Base-by-base conservation (phyloP, 2,113 vertebrate genomes). In the Ciconia maguari region DNA sequence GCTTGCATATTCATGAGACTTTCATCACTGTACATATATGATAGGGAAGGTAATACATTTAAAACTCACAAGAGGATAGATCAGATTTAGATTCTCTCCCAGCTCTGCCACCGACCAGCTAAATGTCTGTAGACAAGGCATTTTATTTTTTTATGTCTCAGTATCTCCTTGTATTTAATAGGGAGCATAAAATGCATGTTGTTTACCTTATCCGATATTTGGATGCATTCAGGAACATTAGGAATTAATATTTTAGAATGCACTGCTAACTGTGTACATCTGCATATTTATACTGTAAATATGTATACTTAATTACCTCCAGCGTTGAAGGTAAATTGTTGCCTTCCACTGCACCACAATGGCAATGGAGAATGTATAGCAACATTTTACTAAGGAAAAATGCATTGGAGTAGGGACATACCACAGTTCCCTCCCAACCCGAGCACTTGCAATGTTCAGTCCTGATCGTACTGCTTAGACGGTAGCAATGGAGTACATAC, bases 21-120 rank as follows among this genome's bases (percentile, higher is more conserved):
- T 41, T 87, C 83, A 74, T 93, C 51, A 36, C 10, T 0, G 0
- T 41, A 22, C 15, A 3, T 2, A 5, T 41, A 8, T 49, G 44
- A 15, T 12, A 16, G 48, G 30, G 54, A 54, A 87, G 32, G 83
- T 16, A 77, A 64, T n/a, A 58, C 11, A 16, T 88, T 82, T 88
- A 58, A 82, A 71, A 64, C 26, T 87, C 65, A 17, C 48, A 55
- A 26, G 70, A 68, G 46, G 6, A 38, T 24, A 54, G 79, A 72
- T 71, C 26, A 87, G 57, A 51, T 58, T 90, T 62, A 24, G 24
- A 13, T 83, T 86, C 19, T 91, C 18, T 83, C 36, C 7, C 46
- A 77, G 13, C 36, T 91, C 54, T 86, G 38, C 71, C 42, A 61
- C 41, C 13, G 2, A 52, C 36, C 46, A 77, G 49, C 27, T 80